phyloP scores from a whole-genome alignment of 2,113 vertebrate species.

The Falco punctatus region DNA sequence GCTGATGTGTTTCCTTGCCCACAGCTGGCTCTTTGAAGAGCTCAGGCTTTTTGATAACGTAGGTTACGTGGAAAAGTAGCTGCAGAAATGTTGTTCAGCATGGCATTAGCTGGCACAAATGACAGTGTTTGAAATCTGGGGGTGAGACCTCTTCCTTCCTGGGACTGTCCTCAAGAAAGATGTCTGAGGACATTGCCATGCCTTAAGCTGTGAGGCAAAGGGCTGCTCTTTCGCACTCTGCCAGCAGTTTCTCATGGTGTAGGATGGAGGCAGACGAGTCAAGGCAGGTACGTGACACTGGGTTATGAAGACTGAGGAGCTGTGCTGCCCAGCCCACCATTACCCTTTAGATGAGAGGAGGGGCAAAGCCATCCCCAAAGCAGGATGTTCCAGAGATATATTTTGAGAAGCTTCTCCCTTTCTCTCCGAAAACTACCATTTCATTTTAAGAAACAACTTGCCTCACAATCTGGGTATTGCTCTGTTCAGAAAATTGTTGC shows the following conservation, averaged over 20 bases:
- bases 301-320: not conserved
- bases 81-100: not conserved
- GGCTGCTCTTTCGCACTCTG: not conserved
- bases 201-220: not conserved
- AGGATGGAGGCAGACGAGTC: accelerated
- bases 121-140: not conserved
- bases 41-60: not conserved
- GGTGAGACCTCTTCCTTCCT: not conserved
- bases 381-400: not conserved
- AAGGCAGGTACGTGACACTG: accelerated
- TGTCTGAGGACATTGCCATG: not conserved
- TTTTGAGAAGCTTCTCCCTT: not conserved
- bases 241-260: not conserved
- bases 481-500: not conserved
- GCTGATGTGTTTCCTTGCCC: not conserved
- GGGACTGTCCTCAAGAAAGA: not conserved
- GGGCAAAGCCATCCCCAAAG: not conserved
- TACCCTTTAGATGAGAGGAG: not conserved
- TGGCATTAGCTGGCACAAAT: not conserved
- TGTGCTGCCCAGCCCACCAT: not conserved
- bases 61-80: not conserved
- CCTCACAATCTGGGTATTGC: not conserved
- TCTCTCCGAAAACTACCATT: not conserved
- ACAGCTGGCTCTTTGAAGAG: not conserved
- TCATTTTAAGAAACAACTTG: not conserved